These are phyloP conservation scores for Phoebastria nigripes DNA, from an alignment of 2,797 vertebrate species.

Conservation along the genomic window DNA sequence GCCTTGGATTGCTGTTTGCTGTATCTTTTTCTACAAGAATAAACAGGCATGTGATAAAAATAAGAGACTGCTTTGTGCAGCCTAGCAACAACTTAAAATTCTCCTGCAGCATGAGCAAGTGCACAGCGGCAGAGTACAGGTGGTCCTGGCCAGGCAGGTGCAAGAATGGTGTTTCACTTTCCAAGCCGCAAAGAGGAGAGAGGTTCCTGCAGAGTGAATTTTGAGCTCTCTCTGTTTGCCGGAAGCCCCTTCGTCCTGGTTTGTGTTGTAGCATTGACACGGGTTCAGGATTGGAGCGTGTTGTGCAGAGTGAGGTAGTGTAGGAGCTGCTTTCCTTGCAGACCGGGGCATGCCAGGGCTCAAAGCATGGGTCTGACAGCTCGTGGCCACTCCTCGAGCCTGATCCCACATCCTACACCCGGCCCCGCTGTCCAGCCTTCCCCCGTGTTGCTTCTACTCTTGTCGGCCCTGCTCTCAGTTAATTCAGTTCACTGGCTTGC, in stretches of 20 bases:
- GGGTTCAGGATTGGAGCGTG: accelerated
- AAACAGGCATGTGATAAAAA: slow-evolving; percentile 63
- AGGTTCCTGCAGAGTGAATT: not conserved
- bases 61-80: slow-evolving; percentile 32
- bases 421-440: not conserved
- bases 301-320: not conserved
- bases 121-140: not conserved
- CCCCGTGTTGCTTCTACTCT: not conserved
- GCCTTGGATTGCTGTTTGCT: slow-evolving; percentile 1
- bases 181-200: not conserved
- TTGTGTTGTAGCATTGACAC: accelerated
- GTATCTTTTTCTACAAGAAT: slow-evolving; percentile 25
- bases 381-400: accelerated
- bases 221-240: not conserved
- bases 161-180: not conserved
- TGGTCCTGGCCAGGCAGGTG: not conserved
- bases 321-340: not conserved
- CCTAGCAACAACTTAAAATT: slow-evolving; percentile 51
- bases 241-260: not conserved
- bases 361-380: not conserved
- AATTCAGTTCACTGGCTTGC: not conserved
- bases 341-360: not conserved
- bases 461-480: not conserved
- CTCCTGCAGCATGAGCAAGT: not conserved
- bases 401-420: not conserved